These are phyloP conservation scores for Thymelicus acteon DNA, from an alignment of 2,888 invertebrate species.

Conservation along the genomic window DNA sequence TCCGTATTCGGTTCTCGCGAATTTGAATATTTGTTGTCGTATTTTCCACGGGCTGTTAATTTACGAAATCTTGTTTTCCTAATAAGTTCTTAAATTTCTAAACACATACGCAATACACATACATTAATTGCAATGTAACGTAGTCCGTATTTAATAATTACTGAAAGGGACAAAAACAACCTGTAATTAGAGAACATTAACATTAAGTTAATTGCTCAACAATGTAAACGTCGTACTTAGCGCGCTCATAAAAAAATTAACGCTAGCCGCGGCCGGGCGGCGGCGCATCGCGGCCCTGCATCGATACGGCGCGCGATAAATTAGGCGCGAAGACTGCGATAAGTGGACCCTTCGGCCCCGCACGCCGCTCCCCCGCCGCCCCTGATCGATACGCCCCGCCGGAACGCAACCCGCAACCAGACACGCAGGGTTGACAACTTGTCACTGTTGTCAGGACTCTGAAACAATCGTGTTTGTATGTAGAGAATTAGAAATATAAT, in stretches of 20 bases:
- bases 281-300: conserved; percentile 44
- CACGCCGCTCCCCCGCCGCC: conserved; percentile 58
- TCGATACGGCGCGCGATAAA: conserved; percentile 79
- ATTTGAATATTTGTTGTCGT: too few relatives aligned
- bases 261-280: background rate
- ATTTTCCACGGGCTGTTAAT: too few relatives aligned
- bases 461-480: too few relatives aligned
- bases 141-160: too few relatives aligned
- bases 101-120: background rate
- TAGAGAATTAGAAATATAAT: too few relatives aligned
- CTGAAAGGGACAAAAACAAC: background rate
- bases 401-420: conserved; percentile 37
- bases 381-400: conserved; percentile 54
- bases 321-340: conserved; percentile 80
- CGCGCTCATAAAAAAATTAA: conserved; percentile 33
- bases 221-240: conserved; percentile 16
- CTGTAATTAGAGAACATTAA: conserved; percentile 5
- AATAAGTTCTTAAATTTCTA: too few relatives aligned
- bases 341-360: conserved; percentile 67
- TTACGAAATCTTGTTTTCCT: too few relatives aligned
- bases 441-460: background rate
- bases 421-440: background rate
- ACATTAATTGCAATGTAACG: background rate
- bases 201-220: conserved; percentile 8
- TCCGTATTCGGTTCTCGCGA: too few relatives aligned